Conservation (phyloP, 2,888 invertebrate genomes). For the Caenorhabditis sinica region DNA sequence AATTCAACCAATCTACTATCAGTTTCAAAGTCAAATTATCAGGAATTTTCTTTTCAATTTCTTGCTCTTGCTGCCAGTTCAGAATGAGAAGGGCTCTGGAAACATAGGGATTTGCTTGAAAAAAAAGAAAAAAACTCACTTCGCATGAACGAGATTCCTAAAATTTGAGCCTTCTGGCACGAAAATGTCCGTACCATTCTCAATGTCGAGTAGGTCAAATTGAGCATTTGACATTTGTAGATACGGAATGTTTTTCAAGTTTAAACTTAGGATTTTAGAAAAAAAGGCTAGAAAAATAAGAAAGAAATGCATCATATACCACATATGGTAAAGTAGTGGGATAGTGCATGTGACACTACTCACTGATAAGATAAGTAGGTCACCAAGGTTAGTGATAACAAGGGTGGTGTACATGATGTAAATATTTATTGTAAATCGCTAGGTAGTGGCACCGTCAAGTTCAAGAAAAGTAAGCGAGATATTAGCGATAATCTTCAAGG, state of each 20-base stretch:
- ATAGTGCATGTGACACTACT: too few relatives aligned
- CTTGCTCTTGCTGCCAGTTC: conserved; percentile 4
- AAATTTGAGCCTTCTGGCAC: background rate
- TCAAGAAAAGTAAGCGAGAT: too few relatives aligned
- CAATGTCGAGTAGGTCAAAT: background rate
- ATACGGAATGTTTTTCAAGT: background rate
- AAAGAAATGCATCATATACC: too few relatives aligned
- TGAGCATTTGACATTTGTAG: background rate
- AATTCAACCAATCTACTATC: conserved; percentile 10
- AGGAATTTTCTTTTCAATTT: background rate
- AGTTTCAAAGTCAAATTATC: background rate
- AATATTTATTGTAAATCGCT: too few relatives aligned
- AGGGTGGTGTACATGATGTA: too few relatives aligned
- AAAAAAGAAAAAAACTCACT: conserved; percentile 7
- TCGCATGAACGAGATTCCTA: conserved; percentile 13
- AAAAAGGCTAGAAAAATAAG: too few relatives aligned
- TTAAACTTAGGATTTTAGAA: too few relatives aligned
- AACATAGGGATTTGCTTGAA: background rate
- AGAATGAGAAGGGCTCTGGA: conserved; percentile 36
- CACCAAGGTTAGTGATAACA: too few relatives aligned
- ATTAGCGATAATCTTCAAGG: too few relatives aligned
- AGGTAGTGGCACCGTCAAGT: too few relatives aligned
- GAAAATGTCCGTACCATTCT: background rate
- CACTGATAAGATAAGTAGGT: too few relatives aligned
- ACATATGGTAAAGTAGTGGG: too few relatives aligned